Evolutionary conservation across 2,888 invertebrate genomes (phyloP).

Genomic region (Plebejus melissa): DNA sequence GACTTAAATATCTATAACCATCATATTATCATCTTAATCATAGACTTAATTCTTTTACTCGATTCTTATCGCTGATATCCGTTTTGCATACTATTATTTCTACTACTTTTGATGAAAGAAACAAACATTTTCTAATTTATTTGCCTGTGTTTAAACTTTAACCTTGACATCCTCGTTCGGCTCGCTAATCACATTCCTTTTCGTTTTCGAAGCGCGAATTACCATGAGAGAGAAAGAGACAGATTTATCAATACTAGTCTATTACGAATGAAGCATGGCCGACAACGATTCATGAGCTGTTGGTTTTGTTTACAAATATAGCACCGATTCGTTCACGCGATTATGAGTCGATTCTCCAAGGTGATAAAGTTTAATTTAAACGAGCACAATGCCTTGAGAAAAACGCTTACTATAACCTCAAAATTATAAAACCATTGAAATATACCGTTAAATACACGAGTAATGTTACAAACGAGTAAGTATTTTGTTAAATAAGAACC

Average conservation of each 20-base stretch:
- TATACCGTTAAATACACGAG: background rate
- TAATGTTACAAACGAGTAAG: background rate
- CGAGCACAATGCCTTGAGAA: background rate
- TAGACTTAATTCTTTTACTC: too few species aligned
- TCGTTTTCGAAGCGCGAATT: background rate
- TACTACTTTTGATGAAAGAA: background rate
- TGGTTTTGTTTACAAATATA: constrained; percentile 20
- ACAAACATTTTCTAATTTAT: background rate
- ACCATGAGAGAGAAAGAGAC: constrained; percentile 9
- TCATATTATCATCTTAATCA: too few species aligned
- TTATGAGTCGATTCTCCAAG: background rate
- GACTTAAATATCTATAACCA: background rate
- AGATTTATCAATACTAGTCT: constrained; percentile 9
- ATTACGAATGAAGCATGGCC: constrained; percentile 9
- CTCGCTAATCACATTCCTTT: background rate
- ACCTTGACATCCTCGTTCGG: background rate
- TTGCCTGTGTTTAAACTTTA: background rate
- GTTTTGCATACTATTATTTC: background rate
- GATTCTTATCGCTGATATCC: too few species aligned
- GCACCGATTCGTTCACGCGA: constrained; percentile 1
- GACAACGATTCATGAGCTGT: constrained; percentile 12
- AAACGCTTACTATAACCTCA: constrained; percentile 16
- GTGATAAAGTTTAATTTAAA: background rate
- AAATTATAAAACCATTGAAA: background rate
- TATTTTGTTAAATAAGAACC: background rate